Evolutionary conservation across 2,888 invertebrate genomes (phyloP).

Genomic region (Eupithecia exiguata): DNA sequence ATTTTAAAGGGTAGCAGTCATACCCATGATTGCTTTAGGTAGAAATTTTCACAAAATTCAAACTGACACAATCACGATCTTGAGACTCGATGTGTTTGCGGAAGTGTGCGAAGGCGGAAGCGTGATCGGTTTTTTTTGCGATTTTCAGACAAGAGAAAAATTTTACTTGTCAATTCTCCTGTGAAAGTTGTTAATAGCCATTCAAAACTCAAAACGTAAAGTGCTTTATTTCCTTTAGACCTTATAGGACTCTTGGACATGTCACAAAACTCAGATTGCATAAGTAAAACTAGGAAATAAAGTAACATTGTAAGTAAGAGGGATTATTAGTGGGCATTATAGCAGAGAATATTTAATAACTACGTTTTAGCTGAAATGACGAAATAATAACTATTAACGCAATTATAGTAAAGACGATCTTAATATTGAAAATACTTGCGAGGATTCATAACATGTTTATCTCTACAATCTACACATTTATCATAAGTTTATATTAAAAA

Average conservation of each 20-base stretch:
- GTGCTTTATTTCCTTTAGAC: too few species aligned
- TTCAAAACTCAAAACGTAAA: too few species aligned
- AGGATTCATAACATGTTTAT: background rate
- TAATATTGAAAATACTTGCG: background rate
- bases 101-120: background rate
- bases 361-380: too few species aligned
- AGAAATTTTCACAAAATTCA: background rate
- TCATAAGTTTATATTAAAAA: constrained; percentile 6
- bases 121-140: background rate
- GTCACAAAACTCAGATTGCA: too few species aligned
- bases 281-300: too few species aligned
- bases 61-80: background rate
- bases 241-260: too few species aligned
- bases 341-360: too few species aligned
- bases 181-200: background rate
- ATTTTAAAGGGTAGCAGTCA: constrained; percentile 20
- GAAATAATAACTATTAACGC: too few species aligned
- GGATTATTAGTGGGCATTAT: background rate
- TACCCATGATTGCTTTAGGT: constrained; percentile 3
- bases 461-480: background rate
- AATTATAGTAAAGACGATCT: background rate
- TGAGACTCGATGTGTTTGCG: background rate
- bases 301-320: background rate
- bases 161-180: background rate
- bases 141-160: background rate